A percentile compares a stretch with the other conserved stretches of the same genome.
Evolutionary conservation across 2,113 vertebrate genomes (phyloP).

Genomic region (Zosterops lateralis): DNA sequence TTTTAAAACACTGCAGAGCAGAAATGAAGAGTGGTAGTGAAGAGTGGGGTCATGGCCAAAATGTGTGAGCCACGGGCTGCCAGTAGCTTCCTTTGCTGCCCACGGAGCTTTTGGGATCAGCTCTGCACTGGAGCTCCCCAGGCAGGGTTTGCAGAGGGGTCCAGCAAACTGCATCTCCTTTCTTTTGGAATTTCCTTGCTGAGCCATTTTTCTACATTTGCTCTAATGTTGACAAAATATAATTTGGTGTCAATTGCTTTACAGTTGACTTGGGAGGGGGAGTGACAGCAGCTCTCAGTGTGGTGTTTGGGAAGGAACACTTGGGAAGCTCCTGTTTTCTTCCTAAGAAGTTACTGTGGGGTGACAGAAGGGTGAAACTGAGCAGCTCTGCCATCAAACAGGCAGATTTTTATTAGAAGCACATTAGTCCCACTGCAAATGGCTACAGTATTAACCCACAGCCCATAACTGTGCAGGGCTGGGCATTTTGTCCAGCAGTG

Average conservation of each 20-base stretch:
- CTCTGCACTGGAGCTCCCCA: not conserved
- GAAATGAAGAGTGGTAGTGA: conserved; percentile 37
- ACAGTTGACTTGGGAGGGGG: not conserved
- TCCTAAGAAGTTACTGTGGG: not conserved
- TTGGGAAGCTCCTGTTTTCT: not conserved
- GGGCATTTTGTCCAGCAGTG: not conserved
- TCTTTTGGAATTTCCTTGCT: not conserved
- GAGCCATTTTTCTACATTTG: not conserved
- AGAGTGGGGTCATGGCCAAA: conserved; percentile 48
- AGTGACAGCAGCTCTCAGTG: not conserved
- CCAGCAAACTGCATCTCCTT: not conserved
- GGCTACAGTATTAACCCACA: not conserved
- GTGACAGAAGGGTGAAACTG: not conserved
- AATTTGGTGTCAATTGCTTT: not conserved
- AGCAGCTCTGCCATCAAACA: not conserved
- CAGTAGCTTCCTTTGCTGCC: conserved; percentile 39
- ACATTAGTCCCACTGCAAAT: not conserved
- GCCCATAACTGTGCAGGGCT: not conserved
- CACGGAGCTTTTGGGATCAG: conserved; percentile 22
- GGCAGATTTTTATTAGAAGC: not conserved
- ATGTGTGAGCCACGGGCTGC: conserved; percentile 45
- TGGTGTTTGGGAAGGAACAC: not conserved
- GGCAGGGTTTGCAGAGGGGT: not conserved
- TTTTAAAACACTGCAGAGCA: not conserved
- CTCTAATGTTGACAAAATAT: not conserved